Percentiles rank a stretch among this genome's conserved stretches.
These are phyloP conservation scores for Aspidiotus rigidus DNA, from an alignment of 2,888 invertebrate species.

Conservation along the genomic window DNA sequence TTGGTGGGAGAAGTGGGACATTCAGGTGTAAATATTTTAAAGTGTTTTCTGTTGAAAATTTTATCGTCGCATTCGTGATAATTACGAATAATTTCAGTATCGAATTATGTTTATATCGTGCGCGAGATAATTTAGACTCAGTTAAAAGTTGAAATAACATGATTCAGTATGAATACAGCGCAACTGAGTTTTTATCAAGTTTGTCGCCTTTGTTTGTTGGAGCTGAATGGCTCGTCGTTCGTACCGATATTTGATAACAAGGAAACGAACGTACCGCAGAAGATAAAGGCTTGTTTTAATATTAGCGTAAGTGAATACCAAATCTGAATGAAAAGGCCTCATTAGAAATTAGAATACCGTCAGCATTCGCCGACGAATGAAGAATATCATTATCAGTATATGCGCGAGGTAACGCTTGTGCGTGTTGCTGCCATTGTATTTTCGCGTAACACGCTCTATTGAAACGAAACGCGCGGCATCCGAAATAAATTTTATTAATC, in stretches of 20 bases:
- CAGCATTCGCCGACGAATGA: background rate
- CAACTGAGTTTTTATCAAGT: constrained; percentile 33
- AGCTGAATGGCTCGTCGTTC: constrained; percentile 32
- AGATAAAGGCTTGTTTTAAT: constrained; percentile 31
- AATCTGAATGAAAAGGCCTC: background rate
- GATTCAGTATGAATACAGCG: constrained; percentile 32
- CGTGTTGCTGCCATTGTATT: constrained; percentile 26
- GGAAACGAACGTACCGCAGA: constrained; percentile 27
- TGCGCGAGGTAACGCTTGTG: constrained; percentile 18
- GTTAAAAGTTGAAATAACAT: constrained; percentile 24
- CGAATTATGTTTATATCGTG: constrained; percentile 21
- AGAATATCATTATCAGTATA: background rate
- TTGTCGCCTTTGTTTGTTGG: constrained; percentile 34
- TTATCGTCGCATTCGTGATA: constrained; percentile 4
- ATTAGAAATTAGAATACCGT: background rate
- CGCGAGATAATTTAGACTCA: constrained; percentile 9
- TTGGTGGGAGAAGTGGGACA: constrained; percentile 34
- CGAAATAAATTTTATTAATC: no score
- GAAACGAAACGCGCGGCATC: constrained; percentile 22
- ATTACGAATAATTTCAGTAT: constrained; percentile 5
- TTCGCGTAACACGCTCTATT: constrained; percentile 30
- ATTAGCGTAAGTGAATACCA: constrained; percentile 24
- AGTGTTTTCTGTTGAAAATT: constrained; percentile 30
- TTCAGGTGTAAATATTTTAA: constrained; percentile 33
- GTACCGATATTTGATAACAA: constrained; percentile 33